These are phyloP conservation scores for Parasteatoda lunata DNA, from an alignment of 2,888 invertebrate genomes.

Conservation along the genomic window DNA sequence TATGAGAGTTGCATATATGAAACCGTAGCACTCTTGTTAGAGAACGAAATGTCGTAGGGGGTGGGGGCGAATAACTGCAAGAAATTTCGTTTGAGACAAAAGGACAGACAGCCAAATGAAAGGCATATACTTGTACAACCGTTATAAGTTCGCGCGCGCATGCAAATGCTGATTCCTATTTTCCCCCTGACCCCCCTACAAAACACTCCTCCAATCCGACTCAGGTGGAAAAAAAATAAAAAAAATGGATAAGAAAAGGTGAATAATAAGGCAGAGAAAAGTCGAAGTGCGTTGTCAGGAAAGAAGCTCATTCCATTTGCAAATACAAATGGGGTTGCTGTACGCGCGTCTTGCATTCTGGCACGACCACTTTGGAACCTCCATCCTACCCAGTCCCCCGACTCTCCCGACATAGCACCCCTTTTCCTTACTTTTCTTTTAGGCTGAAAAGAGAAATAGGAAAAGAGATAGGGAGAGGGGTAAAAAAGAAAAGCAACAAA, in stretches of 20 bases:
- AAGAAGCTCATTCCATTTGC: conserved; percentile 64
- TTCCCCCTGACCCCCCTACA: not conserved
- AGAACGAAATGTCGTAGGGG: not conserved
- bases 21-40: conserved; percentile 54
- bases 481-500: conserved; percentile 34
- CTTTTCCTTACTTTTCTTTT: conserved; percentile 52
- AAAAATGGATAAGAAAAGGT: conserved; percentile 46
- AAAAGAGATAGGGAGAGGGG: conserved; percentile 4
- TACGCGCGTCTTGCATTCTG: conserved; percentile 43
- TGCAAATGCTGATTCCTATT: conserved; percentile 46
- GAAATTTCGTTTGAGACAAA: conserved; percentile 8
- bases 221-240: conserved; percentile 32
- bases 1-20: conserved; percentile 32
- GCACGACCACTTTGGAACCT: conserved; percentile 61
- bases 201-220: conserved; percentile 34
- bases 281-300: conserved; percentile 65
- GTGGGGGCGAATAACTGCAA: not conserved
- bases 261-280: conserved; percentile 66
- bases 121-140: conserved; percentile 35
- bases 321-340: conserved; percentile 61
- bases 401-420: conserved; percentile 2
- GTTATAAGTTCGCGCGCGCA: conserved; percentile 60
- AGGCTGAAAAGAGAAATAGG: conserved; percentile 11
- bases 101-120: conserved; percentile 44
- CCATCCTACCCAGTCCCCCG: not conserved